A percentile compares a stretch with the other conserved stretches of the same genome.
Evolutionary conservation across 2,888 invertebrate genomes (phyloP).

Genomic region (Ethmia dodecea): DNA sequence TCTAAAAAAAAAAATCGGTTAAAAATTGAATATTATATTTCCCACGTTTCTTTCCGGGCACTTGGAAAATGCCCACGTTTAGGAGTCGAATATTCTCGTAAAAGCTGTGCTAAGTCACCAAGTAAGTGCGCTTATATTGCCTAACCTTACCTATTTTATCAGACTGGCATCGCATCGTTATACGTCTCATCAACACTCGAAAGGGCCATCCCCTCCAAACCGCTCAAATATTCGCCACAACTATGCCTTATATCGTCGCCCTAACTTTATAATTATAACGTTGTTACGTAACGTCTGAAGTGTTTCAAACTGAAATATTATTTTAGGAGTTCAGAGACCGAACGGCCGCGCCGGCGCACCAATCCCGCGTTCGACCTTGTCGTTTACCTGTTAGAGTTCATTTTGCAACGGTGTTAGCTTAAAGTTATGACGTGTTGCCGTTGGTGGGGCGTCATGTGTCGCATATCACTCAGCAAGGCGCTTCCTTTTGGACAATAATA

Average conservation of each 20-base stretch:
- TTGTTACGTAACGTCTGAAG: conserved; percentile 68
- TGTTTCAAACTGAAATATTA: conserved; percentile 72
- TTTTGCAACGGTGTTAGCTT: conserved; percentile 32
- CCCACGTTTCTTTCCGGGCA: no score
- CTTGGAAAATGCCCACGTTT: no score
- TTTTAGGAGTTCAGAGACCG: conserved; percentile 74
- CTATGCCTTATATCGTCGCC: conserved; percentile 52
- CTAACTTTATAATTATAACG: conserved; percentile 69
- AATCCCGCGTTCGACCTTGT: conserved; percentile 43
- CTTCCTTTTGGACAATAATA: conserved; percentile 72
- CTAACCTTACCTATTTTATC: no score
- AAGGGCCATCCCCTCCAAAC: no score
- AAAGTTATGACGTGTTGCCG: conserved; percentile 43
- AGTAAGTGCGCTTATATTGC: no score
- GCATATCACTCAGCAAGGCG: conserved; percentile 70
- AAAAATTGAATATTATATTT: no score
- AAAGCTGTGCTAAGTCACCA: no score
- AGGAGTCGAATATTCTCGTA: no score
- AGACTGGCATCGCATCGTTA: no score
- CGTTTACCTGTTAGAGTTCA: conserved; percentile 39
- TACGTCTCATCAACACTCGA: no score
- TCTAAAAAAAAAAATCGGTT: no score
- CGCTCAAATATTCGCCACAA: conserved; percentile 38
- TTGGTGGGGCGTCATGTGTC: conserved; percentile 58
- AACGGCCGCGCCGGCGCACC: conserved; percentile 24